Evolutionary conservation across 2,797 vertebrate species (phyloP).

Genomic region (Thalassophryne amazonica): DNA sequence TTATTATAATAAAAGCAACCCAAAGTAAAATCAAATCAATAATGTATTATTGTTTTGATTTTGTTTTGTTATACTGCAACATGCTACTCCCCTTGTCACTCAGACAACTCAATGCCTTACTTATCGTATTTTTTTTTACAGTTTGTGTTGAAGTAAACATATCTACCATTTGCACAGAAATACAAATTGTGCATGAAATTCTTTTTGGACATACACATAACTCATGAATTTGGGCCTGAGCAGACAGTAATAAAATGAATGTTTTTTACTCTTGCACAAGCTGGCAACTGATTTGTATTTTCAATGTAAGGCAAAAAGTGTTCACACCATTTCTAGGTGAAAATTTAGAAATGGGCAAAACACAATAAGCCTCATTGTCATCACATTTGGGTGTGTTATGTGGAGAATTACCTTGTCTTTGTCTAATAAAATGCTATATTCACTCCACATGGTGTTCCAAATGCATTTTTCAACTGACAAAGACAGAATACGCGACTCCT

Average conservation of each 20-base stretch:
- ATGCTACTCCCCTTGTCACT: too few relatives aligned
- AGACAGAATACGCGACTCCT: constrained; percentile 33
- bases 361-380: not conserved
- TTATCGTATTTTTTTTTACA: too few relatives aligned
- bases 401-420: not conserved
- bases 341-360: constrained; percentile 10
- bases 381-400: not conserved
- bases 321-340: constrained; percentile 6
- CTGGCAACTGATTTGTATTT: constrained; percentile 2
- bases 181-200: not conserved
- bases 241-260: not conserved
- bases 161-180: not conserved
- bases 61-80: too few relatives aligned
- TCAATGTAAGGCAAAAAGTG: constrained; percentile 1
- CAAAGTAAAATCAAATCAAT: not conserved
- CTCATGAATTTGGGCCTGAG: not conserved
- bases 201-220: not conserved
- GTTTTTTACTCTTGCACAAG: constrained; percentile 13
- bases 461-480: constrained; percentile 35
- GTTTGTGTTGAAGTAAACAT: not conserved
- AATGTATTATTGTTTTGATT: too few relatives aligned
- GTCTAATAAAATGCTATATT: not conserved
- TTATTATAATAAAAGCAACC: constrained; percentile 2
- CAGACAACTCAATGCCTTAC: too few relatives aligned
- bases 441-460: constrained; percentile 22